Evolutionary conservation across 2,888 invertebrate genomes (phyloP), one percentile per base, ranked within the genome.

Genomic region (Nysson spinosus): DNA sequence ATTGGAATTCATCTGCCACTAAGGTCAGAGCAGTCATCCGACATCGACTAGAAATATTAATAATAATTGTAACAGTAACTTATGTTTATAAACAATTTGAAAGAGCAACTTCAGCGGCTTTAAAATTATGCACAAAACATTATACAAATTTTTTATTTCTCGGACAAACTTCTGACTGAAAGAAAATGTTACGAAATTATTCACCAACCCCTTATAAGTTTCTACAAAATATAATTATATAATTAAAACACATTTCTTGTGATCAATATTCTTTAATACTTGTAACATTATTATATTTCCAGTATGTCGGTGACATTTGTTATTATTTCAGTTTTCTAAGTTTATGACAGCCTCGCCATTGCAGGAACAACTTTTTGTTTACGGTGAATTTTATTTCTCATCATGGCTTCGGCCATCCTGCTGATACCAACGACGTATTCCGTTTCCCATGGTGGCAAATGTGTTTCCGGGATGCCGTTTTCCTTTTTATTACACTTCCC

Each of bases 351-450:
- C 46, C 44, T 64, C 0, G 19, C 1, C 4, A n/a, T n/a, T n/a
- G n/a, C n/a, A n/a, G 70, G 70, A 5, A 39, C 32, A 3, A 4
- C 0, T n/a, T 47, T 30, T 24, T 72, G 44, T 60, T 16, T 72
- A 0, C 69, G 67, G 67, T 92, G 92, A 22, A 92, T 79, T 67
- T 89, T 90, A 81, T 90, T 90, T 39, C 89, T 87, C 85, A 92
- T 90, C 44, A 92, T 92, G 66, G 90, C 88, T 3, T 88, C 89
- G 1, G 92, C 92, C 1, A 91, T 87, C 77, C 90, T 90, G 0
- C 90, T 90, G 9, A 92, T 90, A 0, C 88, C 89, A 63, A 92
- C 92, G 78, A 91, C 90, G 81, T 93, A 93, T 82, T 92, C 92
- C 0, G 90, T 89, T 64, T 88, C 89, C 75, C 90, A 90, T 12